Base-by-base conservation (phyloP, 2,113 vertebrate species). In the Grallaria varia region DNA sequence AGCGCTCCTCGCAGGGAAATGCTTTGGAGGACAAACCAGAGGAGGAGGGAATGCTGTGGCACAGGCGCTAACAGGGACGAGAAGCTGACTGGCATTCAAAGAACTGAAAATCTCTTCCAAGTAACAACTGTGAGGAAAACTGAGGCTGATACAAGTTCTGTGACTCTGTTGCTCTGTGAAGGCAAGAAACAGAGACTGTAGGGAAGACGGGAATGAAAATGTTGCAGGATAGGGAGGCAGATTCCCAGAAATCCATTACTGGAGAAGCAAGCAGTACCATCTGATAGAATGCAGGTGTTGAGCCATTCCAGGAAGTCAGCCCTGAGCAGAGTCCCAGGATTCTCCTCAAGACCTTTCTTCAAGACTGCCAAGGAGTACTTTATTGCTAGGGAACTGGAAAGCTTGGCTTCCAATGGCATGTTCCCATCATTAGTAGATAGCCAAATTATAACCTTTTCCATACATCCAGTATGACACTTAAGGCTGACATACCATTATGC, bases 1-100 rank as follows among this genome's bases (percentile, higher is more conserved):
- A 76, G 16, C 0, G 0, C 14, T 42, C 40, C 60, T 69, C n/a
- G 56, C 33, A 39, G 37, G 49, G 19, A 14, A 44, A 58, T 0
- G 2, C 37, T 84, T 50, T 42, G 31, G 49, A 60, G 53, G 37
- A 37, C 73, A 79, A 9, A 64, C 28, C 14, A 37, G 21, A 78
- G 9, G 16, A 69, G 27, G 39, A 64, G 62, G 56, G 7, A 52
- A 64, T 68, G 63, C 35, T 60, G 47, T 3, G 11, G 27, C 30
- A 71, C 20, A 42, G n/a, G 18, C 56, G 14, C 17, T 49, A n/a
- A 33, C 10, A 66, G 59, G 67, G 28, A 67, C 0, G 0, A 68
- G 74, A 59, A 64, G 21, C 35, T 73, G 45, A n/a, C 16, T 35
- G 47, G 15, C 16, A 55, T 55, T 59, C 39, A 40, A 33, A 59